These are phyloP conservation scores for Phrynocephalus forsythii DNA, from an alignment of 2,797 vertebrate species.

Conservation along the genomic window DNA sequence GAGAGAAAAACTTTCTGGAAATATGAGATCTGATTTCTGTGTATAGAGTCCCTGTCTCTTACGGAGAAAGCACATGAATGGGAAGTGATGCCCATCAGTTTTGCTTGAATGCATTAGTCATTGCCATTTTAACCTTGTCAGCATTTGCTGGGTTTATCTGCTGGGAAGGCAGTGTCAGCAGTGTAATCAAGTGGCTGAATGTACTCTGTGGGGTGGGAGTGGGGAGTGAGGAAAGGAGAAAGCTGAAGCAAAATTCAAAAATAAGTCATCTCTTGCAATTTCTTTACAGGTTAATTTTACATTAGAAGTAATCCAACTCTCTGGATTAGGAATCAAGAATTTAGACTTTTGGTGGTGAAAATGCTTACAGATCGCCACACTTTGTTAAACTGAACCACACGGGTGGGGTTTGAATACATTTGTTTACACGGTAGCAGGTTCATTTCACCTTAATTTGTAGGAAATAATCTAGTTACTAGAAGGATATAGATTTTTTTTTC, in stretches of 20 bases:
- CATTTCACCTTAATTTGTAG: constrained; percentile 55
- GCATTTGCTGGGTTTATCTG: constrained; percentile 25
- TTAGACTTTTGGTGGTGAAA: constrained; percentile 23
- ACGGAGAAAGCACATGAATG: constrained; percentile 7
- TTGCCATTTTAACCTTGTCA: constrained; percentile 34
- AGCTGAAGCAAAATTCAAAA: constrained; percentile 9
- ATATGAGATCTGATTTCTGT: background rate
- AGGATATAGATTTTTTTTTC: constrained; percentile 44
- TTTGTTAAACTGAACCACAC: constrained; percentile 26
- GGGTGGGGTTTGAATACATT: constrained; percentile 36
- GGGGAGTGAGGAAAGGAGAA: background rate
- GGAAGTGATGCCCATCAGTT: constrained; percentile 2
- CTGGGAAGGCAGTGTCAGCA: constrained; percentile 5
- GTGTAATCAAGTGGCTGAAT: background rate
- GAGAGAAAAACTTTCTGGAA: background rate
- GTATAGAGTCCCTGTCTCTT: background rate
- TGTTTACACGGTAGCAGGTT: constrained; percentile 44
- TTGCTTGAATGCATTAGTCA: constrained; percentile 16
- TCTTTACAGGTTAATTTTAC: constrained; percentile 35
- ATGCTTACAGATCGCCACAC: constrained; percentile 21
- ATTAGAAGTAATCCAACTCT: constrained; percentile 29
- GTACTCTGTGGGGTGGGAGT: background rate
- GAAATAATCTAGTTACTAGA: constrained; percentile 55
- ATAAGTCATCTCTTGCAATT: constrained; percentile 32
- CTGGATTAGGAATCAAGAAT: constrained; percentile 36